phyloP scores from a whole-genome alignment of 2,888 invertebrate species.

The Drosophila subsilvestris region DNA sequence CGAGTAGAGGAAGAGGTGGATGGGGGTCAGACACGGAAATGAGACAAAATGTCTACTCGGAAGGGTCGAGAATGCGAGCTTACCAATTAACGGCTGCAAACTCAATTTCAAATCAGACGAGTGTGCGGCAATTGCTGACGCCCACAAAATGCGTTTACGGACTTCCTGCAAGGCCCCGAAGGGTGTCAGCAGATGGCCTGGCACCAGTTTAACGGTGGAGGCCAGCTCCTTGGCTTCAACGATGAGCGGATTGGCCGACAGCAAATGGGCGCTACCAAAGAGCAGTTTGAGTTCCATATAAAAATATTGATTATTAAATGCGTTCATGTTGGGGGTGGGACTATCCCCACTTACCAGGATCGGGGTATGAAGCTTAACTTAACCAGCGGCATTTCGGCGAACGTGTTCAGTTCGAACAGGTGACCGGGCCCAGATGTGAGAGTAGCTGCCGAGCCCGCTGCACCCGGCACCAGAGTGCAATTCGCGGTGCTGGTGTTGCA shows the following conservation, averaged over 20 bases:
- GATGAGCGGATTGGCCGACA: slow-evolving; percentile 82
- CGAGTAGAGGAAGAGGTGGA: background rate
- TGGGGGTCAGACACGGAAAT: slow-evolving; percentile 57
- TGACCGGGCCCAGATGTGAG: slow-evolving; percentile 63
- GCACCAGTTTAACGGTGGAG: slow-evolving; percentile 81
- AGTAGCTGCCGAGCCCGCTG: slow-evolving; percentile 17
- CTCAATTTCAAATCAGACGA: slow-evolving; percentile 80
- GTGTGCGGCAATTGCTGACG: slow-evolving; percentile 79
- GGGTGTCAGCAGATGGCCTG: slow-evolving; percentile 81
- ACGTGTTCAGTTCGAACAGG: slow-evolving; percentile 75
- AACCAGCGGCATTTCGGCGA: slow-evolving; percentile 78
- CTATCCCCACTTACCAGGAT: slow-evolving; percentile 70
- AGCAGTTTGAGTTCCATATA: background rate
- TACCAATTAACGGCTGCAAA: slow-evolving; percentile 81
- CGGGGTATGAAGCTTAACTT: slow-evolving; percentile 74
- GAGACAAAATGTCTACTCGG: slow-evolving; percentile 37
- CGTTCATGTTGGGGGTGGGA: background rate
- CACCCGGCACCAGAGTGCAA: slow-evolving; percentile 51
- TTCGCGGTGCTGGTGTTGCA: slow-evolving; percentile 59
- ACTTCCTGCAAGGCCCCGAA: slow-evolving; percentile 82
- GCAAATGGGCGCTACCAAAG: slow-evolving; percentile 69
- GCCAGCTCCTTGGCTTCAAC: slow-evolving; percentile 79
- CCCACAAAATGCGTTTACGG: slow-evolving; percentile 81
- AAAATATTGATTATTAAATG: slow-evolving; percentile 14
- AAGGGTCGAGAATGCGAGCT: slow-evolving; percentile 42